Evolutionary conservation across 2,888 invertebrate genomes (phyloP).

Genomic region (Macrosiphum euphorbiae): DNA sequence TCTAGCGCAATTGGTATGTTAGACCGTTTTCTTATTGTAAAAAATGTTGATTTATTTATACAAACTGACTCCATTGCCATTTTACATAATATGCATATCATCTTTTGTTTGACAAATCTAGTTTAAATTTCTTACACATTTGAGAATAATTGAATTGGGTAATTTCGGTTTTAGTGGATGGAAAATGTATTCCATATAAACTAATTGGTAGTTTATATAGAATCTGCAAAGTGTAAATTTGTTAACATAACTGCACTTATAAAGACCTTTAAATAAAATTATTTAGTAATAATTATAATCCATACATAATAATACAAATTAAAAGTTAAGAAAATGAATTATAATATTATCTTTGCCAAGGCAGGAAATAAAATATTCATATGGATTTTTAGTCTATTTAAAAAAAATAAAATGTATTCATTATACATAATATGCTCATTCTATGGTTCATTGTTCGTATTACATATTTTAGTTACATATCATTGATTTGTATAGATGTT

Average conservation of each 20-base stretch:
- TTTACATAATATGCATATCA: not conserved
- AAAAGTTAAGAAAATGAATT: not conserved
- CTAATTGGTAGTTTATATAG: not conserved
- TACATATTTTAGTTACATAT: not conserved
- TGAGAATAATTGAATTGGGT: not conserved
- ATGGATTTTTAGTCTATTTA: too few species aligned
- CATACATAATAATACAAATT: not conserved
- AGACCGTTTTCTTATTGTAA: not conserved
- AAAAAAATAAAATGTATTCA: too few species aligned
- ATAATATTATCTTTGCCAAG: not conserved
- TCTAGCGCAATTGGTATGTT: slow-evolving; percentile 46
- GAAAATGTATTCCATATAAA: not conserved
- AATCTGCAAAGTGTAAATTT: not conserved
- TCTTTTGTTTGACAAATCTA: not conserved
- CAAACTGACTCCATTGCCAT: not conserved
- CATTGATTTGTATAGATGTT: not conserved
- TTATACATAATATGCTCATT: not conserved
- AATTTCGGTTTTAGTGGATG: not conserved
- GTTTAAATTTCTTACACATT: not conserved
- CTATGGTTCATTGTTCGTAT: not conserved
- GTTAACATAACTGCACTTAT: not conserved
- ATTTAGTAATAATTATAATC: not conserved
- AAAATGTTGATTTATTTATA: not conserved
- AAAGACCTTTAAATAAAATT: not conserved
- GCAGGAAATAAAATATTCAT: not conserved